These are phyloP conservation scores for Lucinisca nassula DNA, from an alignment of 2,888 invertebrate species.

Conservation along the genomic window DNA sequence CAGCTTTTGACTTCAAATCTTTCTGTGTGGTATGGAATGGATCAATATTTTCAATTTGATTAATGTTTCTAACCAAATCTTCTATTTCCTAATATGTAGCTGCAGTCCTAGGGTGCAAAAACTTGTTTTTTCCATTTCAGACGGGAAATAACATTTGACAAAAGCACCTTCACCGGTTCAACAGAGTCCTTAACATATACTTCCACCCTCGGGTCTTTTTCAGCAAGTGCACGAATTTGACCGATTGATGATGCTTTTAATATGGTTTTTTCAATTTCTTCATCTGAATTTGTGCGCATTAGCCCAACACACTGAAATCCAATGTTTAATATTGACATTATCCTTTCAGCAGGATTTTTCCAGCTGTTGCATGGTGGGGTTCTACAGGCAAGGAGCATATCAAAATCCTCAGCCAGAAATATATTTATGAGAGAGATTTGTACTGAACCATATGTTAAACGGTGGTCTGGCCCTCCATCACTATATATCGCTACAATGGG, in stretches of 20 bases:
- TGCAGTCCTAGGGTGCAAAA: neutral
- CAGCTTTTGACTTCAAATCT: constrained; percentile 1
- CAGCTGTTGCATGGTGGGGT: constrained; percentile 7
- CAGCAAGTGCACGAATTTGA: neutral
- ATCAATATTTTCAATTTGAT: neutral
- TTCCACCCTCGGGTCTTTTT: neutral
- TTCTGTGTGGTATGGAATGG: neutral
- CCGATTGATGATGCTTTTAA: neutral
- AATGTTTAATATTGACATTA: constrained; percentile 12
- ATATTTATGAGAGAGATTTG: constrained; percentile 18
- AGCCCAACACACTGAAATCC: constrained; percentile 28
- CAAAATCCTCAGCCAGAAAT: neutral
- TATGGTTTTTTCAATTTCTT: constrained; percentile 7
- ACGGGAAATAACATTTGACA: constrained; percentile 15
- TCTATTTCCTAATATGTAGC: constrained; percentile 6
- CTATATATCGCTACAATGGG: constrained; percentile 19
- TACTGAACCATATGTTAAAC: constrained; percentile 22
- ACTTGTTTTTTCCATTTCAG: constrained; percentile 18
- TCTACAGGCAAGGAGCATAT: neutral
- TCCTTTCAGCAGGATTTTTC: constrained; percentile 24
- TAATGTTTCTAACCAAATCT: neutral
- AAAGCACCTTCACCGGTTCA: neutral
- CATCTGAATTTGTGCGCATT: neutral
- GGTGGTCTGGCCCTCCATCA: constrained; percentile 29
- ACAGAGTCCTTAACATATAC: constrained; percentile 14